These are phyloP conservation scores for Archaeoteleia sp. DNA, from an alignment of 2,888 invertebrate species.

Conservation along the genomic window DNA sequence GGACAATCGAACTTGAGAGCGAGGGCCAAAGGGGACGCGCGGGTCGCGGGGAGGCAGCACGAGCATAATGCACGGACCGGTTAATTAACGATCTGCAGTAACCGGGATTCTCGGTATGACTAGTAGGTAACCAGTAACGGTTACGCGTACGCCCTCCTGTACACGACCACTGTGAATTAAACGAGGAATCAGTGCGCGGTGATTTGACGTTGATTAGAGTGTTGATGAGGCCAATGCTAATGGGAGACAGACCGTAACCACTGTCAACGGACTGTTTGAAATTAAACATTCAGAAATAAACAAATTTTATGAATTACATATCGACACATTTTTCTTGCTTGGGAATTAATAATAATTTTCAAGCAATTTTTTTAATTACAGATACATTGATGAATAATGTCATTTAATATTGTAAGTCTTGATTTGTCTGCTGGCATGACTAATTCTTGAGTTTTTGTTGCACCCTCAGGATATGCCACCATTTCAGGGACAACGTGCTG, in stretches of 20 bases:
- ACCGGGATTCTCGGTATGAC: constrained; percentile 61
- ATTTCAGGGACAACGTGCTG: constrained; percentile 56
- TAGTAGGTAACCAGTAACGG: constrained; percentile 55
- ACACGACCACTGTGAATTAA: constrained; percentile 60
- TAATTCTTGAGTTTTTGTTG: constrained; percentile 49
- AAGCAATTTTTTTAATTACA: no score
- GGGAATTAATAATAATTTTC: no score
- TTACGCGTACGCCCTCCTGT: constrained; percentile 53
- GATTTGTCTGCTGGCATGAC: constrained; percentile 39
- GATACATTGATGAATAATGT: no score
- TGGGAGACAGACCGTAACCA: constrained; percentile 43
- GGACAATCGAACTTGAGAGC: constrained; percentile 37
- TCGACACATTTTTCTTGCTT: no score
- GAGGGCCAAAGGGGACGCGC: background rate
- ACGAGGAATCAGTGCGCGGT: constrained; percentile 65
- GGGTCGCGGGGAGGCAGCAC: constrained; percentile 22
- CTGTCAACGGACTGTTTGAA: constrained; percentile 15
- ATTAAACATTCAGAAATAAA: constrained; percentile 27
- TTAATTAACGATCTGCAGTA: constrained; percentile 68
- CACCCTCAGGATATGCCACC: constrained; percentile 42
- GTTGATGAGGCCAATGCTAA: constrained; percentile 58
- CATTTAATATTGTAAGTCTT: no score
- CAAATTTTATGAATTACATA: no score
- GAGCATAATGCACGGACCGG: constrained; percentile 33
- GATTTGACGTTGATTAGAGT: constrained; percentile 62